These are phyloP conservation scores for Buphagus erythrorhynchus DNA, from an alignment of 2,797 vertebrate genomes.

Conservation along the genomic window DNA sequence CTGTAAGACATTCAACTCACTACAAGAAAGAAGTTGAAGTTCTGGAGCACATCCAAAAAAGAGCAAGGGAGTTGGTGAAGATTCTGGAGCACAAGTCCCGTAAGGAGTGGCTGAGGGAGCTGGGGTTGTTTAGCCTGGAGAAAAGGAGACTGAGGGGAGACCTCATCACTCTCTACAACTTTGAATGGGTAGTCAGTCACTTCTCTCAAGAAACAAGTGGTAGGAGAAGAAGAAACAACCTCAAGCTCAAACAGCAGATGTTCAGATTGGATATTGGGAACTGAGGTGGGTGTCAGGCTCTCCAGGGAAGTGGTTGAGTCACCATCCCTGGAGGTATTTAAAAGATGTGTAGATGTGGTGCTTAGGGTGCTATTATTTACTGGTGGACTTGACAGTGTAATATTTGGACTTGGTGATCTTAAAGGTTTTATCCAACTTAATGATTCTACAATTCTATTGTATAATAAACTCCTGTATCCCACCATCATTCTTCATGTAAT, in stretches of 20 bases:
- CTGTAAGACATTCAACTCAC: neutral
- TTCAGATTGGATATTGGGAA: neutral
- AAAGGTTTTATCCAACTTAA: neutral
- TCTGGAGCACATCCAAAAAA: neutral
- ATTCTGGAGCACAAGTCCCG: neutral
- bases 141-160: neutral
- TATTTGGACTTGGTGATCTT: rapidly evolving
- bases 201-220: neutral
- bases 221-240: neutral
- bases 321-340: neutral
- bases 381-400: neutral
- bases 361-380: neutral
- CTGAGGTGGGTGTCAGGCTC: neutral
- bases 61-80: neutral
- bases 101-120: neutral
- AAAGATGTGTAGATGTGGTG: rapidly evolving
- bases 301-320: neutral
- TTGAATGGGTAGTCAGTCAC: rapidly evolving
- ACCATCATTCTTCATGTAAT: neutral
- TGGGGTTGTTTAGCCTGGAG: neutral
- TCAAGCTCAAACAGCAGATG: neutral
- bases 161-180: neutral
- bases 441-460: neutral
- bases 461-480: neutral
- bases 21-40: neutral